Evolutionary conservation across 1,140 invertebrate genomes (phyloP).

Genomic region (Dufourea novaeangliae): DNA sequence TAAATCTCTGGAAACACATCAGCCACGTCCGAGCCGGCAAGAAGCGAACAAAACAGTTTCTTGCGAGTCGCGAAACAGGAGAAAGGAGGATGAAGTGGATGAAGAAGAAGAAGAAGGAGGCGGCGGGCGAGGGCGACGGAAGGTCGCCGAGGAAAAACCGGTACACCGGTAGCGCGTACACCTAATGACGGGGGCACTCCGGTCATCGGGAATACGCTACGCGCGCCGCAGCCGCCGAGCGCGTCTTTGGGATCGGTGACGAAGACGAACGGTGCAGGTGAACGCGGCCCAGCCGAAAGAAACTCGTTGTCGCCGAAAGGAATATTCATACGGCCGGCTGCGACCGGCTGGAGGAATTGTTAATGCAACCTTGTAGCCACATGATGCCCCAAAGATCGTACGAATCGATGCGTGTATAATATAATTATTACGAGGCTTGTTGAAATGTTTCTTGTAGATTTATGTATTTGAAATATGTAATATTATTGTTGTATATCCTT

Average conservation of each 20-base stretch:
- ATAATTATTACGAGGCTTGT: too few species aligned
- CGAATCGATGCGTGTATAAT: background rate
- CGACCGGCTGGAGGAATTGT: conserved; percentile 38
- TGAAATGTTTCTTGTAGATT: too few species aligned
- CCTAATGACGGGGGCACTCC: conserved; percentile 57
- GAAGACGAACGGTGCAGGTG: conserved; percentile 64
- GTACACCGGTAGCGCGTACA: conserved; percentile 59
- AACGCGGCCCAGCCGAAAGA: conserved; percentile 33
- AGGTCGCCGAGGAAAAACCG: conserved; percentile 60
- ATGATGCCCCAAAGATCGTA: background rate
- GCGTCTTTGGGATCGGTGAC: conserved; percentile 54
- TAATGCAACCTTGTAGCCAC: background rate
- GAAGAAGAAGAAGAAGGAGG: background rate
- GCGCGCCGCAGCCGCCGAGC: too few species aligned
- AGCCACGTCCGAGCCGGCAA: background rate
- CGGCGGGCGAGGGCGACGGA: conserved; percentile 9
- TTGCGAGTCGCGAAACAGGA: conserved; percentile 22
- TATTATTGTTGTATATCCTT: too few species aligned
- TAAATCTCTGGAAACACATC: background rate
- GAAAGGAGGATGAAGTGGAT: conserved; percentile 24
- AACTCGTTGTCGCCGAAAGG: conserved; percentile 54
- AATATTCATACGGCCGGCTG: conserved; percentile 51
- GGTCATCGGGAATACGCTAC: conserved; percentile 51
- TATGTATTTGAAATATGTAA: too few species aligned
- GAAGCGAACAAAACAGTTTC: conserved; percentile 33